Conservation (phyloP, 2,888 invertebrate species). For the Xanthorhoe spadicearia region DNA sequence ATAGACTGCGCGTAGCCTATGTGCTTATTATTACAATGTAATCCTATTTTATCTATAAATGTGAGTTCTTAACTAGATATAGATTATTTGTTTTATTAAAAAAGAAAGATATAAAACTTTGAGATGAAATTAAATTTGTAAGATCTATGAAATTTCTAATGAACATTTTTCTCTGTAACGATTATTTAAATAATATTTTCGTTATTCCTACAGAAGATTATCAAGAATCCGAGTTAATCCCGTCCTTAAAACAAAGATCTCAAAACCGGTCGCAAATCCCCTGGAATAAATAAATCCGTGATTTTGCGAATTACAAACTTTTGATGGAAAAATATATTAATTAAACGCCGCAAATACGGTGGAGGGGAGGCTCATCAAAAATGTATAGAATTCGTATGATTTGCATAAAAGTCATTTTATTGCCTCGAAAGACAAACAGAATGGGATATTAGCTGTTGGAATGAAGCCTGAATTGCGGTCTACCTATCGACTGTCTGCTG, state of each 20-base stretch:
- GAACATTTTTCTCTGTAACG: background rate
- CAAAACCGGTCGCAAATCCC: slow-evolving; percentile 40
- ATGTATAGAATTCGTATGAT: slow-evolving; percentile 85
- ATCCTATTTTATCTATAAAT: background rate
- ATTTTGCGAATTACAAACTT: slow-evolving; percentile 67
- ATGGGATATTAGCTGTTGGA: slow-evolving; percentile 81
- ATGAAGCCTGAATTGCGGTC: slow-evolving; percentile 71
- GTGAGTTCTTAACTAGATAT: background rate
- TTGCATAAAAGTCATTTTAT: slow-evolving; percentile 85
- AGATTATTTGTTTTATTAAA: no score
- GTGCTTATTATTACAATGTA: background rate
- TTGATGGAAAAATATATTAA: slow-evolving; percentile 82
- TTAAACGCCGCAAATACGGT: slow-evolving; percentile 74
- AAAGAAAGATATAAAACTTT: no score
- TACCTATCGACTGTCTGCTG: slow-evolving; percentile 32
- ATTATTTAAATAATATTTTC: background rate
- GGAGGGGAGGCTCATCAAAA: slow-evolving; percentile 78
- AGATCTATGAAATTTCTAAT: background rate
- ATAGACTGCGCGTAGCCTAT: background rate
- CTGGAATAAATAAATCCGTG: slow-evolving; percentile 56
- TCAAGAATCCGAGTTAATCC: slow-evolving; percentile 23
- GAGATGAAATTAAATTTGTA: background rate
- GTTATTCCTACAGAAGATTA: slow-evolving; percentile 16
- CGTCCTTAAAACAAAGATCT: slow-evolving; percentile 35
- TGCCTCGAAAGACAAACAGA: slow-evolving; percentile 84